Evolutionary conservation across 2,888 invertebrate genomes (phyloP), one percentile per base, ranked within the genome.

Genomic region (Tiliacea citrago): DNA sequence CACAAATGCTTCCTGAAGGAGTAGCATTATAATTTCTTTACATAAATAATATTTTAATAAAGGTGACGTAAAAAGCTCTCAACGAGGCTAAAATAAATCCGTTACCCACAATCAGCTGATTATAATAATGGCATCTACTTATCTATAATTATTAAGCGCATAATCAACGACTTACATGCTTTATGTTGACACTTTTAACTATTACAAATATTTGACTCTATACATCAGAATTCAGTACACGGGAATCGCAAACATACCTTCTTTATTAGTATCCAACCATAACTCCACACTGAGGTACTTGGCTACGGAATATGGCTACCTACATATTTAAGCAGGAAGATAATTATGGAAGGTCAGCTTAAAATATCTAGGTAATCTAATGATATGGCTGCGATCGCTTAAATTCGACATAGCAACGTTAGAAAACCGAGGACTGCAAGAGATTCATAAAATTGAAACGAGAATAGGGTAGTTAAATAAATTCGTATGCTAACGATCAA

Each of bases 371-470:
- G 84, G 86, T 88, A 83, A 86, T 89, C 92, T 93, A 93, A 91
- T 92, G 94, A 93, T 93, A 93, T 93, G 93, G 90, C 89, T 92
- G 91, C 88, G 92, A 92, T 91, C 88, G 89, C 89, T 88, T 91
- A 93, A 91, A 91, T 91, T 92, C 91, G 90, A 91, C 76, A 80
- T 90, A 88, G 90, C 86, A 88, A 87, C 81, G 73, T 75, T 83
- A 67, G 66, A 75, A 80, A 83, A 77, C 78, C 62, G 69, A 82
- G 47, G 45, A 79, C 73, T 76, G 85, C 79, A 71, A 49, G 72
- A 72, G 55, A 67, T 71, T 78, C 16, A 45, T 72, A 53, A 81
- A 67, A 79, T 71, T 62, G 16, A 73, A 80, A 77, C 42, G 18
- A 67, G 62, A 66, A 61, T 39, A 49, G 39, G 62, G 68, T 66